These are phyloP conservation scores for Morpho helenor DNA, from an alignment of 2,888 invertebrate species.

Conservation along the genomic window DNA sequence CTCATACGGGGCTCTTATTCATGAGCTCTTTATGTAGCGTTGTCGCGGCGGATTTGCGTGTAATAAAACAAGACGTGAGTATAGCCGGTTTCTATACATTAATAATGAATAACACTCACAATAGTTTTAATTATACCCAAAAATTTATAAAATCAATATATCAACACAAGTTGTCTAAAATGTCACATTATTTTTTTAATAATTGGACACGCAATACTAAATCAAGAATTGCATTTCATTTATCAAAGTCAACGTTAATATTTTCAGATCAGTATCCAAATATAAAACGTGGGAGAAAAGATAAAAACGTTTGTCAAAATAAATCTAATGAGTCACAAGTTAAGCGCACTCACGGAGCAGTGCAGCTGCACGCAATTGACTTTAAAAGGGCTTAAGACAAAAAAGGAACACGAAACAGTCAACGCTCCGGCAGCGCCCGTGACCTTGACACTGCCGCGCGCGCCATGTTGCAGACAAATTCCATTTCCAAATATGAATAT, in stretches of 20 bases:
- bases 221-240: neutral
- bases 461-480: slow-evolving; percentile 16
- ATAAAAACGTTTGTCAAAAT: slow-evolving; percentile 12
- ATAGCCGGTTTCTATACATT: too few species aligned
- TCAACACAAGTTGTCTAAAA: too few species aligned
- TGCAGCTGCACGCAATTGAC: slow-evolving; percentile 36
- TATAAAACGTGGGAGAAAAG: slow-evolving; percentile 11
- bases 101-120: too few species aligned
- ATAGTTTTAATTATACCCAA: too few species aligned
- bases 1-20: too few species aligned
- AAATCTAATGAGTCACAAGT: slow-evolving; percentile 24
- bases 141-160: too few species aligned
- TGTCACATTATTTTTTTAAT: too few species aligned
- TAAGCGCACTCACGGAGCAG: slow-evolving; percentile 15
- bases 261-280: neutral
- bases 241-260: slow-evolving; percentile 19
- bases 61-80: too few species aligned
- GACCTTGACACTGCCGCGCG: slow-evolving; percentile 56
- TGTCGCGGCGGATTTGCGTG: too few species aligned
- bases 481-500: slow-evolving; percentile 7
- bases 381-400: slow-evolving; percentile 36
- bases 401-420: slow-evolving; percentile 34
- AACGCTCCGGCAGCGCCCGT: slow-evolving; percentile 37
- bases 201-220: too few species aligned
- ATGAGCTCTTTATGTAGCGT: too few species aligned